phyloP scores from a whole-genome alignment of 1,140 invertebrate genomes.

The Achatina immaculata region DNA sequence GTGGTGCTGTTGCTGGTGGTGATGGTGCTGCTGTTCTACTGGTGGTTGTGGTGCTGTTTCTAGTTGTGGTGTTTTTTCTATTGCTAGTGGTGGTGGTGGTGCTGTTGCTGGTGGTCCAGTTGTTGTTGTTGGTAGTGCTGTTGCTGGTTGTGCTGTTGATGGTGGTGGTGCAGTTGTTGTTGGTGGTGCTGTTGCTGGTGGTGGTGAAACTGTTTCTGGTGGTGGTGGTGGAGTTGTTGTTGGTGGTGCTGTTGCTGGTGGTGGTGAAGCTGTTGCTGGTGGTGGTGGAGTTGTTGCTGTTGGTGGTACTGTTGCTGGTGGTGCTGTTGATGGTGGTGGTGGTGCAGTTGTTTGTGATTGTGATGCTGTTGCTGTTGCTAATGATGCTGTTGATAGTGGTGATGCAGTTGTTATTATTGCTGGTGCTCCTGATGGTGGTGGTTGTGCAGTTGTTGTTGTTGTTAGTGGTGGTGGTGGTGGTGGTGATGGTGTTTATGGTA shows the following conservation, averaged over 20 bases:
- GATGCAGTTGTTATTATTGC: background rate
- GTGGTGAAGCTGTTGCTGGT: background rate
- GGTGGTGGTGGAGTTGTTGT: background rate
- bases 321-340: background rate
- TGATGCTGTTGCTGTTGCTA: background rate
- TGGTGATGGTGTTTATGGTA: too few species aligned
- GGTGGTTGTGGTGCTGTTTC: background rate
- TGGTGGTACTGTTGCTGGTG: background rate
- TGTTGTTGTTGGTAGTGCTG: background rate
- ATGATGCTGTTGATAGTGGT: background rate
- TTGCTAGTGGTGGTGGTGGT: background rate
- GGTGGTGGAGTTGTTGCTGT: background rate
- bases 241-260: background rate
- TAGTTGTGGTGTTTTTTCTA: background rate
- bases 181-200: background rate
- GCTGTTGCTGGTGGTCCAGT: background rate
- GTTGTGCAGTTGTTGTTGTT: too few species aligned
- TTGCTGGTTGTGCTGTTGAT: background rate
- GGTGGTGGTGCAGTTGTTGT: background rate
- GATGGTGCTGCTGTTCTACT: background rate
- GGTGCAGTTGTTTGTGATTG: background rate
- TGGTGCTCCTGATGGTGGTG: background rate
- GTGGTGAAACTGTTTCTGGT: background rate
- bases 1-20: background rate
- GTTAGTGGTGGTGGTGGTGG: too few species aligned